Base-by-base conservation (phyloP, 2,797 vertebrate species). In the Uromys caudimaculatus region DNA sequence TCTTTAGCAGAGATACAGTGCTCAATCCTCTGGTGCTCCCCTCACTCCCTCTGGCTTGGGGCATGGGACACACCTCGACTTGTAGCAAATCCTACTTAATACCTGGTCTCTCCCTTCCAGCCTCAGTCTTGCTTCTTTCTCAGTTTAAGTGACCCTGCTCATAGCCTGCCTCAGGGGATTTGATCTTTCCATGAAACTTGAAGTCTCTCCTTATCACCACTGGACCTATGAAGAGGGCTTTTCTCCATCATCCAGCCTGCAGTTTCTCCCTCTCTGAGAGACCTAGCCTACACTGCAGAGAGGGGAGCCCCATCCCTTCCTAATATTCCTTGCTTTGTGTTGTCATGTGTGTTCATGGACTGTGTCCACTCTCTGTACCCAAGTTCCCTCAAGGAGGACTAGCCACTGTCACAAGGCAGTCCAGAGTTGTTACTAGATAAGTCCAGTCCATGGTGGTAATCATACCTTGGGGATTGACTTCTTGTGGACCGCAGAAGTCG, bases 271-370 rank as follows among this genome's bases (percentile, higher is more conserved):
- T 44, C 44, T 44, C 44, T 44, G 10, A 24, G 69, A 75, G 76
- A 24, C 19, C 7, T 16, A n/a, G n/a, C n/a, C 76, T 47, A 78
- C 54, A n/a, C 32, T 52, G 12, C 64, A 24, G 6, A 27, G 47
- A 23, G 47, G 69, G 83, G 56, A 3, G 12, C 29, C 50, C 81
- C 44, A 12, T 71, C 73, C 56, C 56, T 3, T 23, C 78, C 78
- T 50, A 0, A 76, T 35, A n/a, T 3, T 0, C 9, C 52, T 52
- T 35, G 5, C 47, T 71, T 71, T 76, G 6, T 79, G 54, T 50
- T 79, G 38, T 56, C 69, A 60, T 38, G 6, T 0, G 0, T 44
- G 32, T n/a, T 38, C 27, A 11, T 0, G 2, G 17, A 2, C 47
- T 52, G 21, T 44, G 58, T 64, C 21, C 11, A 3, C 32, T n/a